Evolutionary conservation across 2,113 vertebrate species (phyloP).

Genomic region (Paratilapia polleni): DNA sequence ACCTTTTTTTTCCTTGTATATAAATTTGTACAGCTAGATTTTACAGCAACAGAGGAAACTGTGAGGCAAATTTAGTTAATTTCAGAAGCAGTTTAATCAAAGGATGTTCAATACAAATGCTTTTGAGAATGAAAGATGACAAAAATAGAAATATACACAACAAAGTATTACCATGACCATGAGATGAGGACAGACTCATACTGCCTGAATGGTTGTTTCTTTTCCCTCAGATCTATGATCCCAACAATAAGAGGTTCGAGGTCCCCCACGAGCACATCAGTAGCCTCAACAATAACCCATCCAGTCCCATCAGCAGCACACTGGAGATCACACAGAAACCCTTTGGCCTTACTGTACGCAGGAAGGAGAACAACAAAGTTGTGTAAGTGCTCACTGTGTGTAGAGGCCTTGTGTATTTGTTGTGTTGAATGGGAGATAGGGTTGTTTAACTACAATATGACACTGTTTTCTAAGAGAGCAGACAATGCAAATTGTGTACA

Average conservation of each 20-base stretch:
- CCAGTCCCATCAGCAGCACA: conserved; percentile 67
- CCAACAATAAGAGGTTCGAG: conserved; percentile 82
- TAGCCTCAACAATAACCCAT: conserved; percentile 56
- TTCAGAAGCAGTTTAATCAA: conserved; percentile 5
- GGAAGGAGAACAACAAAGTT: conserved; percentile 79
- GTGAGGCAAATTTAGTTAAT: background rate
- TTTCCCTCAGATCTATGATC: conserved; percentile 86
- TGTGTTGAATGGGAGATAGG: background rate
- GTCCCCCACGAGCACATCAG: conserved; percentile 87
- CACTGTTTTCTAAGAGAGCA: background rate
- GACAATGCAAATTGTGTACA: background rate
- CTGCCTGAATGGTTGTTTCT: background rate
- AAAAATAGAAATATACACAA: background rate
- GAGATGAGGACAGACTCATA: conserved; percentile 2
- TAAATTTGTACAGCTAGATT: background rate
- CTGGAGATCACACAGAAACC: conserved; percentile 79
- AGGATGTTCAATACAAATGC: background rate
- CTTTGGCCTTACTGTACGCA: conserved; percentile 85
- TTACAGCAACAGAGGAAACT: background rate
- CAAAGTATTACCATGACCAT: background rate
- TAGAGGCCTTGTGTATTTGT: background rate
- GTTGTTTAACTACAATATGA: background rate
- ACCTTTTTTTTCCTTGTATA: background rate
- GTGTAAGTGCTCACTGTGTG: conserved; percentile 73
- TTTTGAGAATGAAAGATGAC: conserved; percentile 10